phyloP scores from a whole-genome alignment of 2,113 vertebrate genomes.

The Cricetomys ansorgei region DNA sequence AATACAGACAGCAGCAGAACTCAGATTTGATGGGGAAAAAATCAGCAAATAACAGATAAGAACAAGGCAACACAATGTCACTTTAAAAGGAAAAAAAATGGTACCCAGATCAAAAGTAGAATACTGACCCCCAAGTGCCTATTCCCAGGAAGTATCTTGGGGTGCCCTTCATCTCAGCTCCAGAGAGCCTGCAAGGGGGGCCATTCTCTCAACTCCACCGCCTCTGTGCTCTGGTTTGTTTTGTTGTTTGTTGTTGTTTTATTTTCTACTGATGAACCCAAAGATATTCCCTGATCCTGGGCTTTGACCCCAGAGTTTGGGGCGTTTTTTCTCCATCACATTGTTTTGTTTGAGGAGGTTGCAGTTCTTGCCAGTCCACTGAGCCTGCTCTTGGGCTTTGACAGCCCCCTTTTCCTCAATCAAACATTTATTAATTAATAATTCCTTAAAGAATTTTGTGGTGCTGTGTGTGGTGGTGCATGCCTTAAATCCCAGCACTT shows the following conservation, averaged over 20 bases:
- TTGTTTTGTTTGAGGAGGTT: background rate
- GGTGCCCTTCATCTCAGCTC: background rate
- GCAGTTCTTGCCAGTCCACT: background rate
- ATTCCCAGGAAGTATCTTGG: background rate
- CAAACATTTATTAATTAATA: background rate
- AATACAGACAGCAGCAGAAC: background rate
- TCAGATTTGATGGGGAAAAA: background rate
- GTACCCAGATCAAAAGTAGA: background rate
- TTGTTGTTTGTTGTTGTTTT: background rate
- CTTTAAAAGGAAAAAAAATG: background rate
- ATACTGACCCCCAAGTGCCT: background rate
- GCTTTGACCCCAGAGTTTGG: background rate
- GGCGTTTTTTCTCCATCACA: background rate
- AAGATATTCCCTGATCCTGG: background rate
- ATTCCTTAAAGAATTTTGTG: background rate
- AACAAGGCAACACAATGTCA: background rate
- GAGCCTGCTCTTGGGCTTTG: background rate
- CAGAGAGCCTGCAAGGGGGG: background rate
- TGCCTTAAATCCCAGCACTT: background rate
- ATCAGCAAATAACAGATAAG: background rate
- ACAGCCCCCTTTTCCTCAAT: background rate
- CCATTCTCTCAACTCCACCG: background rate
- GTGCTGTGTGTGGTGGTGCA: background rate
- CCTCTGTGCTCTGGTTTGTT: background rate
- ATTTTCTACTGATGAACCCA: background rate